Evolutionary conservation across 37 sponge, comb jelly and placozoan species (phyloP).

Genomic region (Halichondria panicea): DNA sequence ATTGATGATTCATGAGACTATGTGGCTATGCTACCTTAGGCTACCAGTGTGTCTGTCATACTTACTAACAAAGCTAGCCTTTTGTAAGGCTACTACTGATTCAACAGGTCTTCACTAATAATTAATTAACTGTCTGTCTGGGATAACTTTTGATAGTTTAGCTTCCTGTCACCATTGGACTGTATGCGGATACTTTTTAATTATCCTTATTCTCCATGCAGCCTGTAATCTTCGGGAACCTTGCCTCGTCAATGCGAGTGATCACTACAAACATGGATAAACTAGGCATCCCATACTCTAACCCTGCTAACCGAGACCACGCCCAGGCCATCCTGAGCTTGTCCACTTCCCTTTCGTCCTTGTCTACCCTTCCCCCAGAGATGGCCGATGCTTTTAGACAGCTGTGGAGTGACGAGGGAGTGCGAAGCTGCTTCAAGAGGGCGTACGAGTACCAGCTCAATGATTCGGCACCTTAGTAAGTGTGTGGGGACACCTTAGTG

Average conservation of each 20-base stretch:
- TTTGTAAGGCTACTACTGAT: no score
- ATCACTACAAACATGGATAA: constrained; percentile 82
- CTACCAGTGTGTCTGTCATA: background rate
- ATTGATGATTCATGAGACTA: no score
- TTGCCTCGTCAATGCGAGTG: constrained; percentile 85
- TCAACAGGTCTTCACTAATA: no score
- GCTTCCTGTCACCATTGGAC: background rate
- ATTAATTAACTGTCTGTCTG: background rate
- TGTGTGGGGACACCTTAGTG: background rate
- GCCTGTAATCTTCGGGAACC: constrained; percentile 90
- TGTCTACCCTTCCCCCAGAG: constrained; percentile 57
- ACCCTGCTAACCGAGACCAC: constrained; percentile 71
- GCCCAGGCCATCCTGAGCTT: constrained; percentile 58
- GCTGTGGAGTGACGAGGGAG: constrained; percentile 89
- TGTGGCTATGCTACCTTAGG: background rate
- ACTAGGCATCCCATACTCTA: constrained; percentile 64
- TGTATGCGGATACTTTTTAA: background rate
- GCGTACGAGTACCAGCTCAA: constrained; percentile 98
- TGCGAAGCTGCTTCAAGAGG: constrained; percentile 70
- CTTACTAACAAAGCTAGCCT: no score
- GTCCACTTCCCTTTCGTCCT: constrained; percentile 47
- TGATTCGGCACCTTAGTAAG: constrained; percentile 98
- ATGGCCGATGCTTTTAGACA: constrained; percentile 60
- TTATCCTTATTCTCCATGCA: constrained; percentile 23
- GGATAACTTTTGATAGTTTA: no score